Conservation (phyloP, 2,113 vertebrate genomes). For the Montifringilla adamsi region DNA sequence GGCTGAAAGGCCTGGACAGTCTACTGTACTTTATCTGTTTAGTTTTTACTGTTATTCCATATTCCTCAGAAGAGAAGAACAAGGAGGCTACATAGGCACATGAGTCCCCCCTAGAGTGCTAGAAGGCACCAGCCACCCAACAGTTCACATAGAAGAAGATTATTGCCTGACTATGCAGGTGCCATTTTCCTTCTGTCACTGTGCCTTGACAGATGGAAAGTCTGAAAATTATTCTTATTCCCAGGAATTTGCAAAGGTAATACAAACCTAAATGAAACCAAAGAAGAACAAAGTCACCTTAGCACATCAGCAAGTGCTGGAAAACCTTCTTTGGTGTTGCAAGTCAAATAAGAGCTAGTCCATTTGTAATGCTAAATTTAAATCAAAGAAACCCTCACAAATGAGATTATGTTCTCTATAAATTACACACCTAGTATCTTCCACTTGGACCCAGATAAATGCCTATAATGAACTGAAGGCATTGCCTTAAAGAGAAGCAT, state of each 20-base stretch:
- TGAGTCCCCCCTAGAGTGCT: background rate
- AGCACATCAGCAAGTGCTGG: background rate
- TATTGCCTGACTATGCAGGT: background rate
- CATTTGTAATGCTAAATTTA: background rate
- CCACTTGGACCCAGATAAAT: background rate
- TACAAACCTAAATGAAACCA: background rate
- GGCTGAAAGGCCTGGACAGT: background rate
- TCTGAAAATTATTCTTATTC: background rate
- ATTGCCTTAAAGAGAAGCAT: background rate
- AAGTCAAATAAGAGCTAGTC: background rate
- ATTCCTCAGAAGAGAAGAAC: background rate
- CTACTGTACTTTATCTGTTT: background rate
- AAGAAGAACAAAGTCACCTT: background rate
- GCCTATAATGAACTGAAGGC: background rate
- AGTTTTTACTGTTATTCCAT: background rate
- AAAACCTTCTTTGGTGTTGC: background rate
- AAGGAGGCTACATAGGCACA: background rate
- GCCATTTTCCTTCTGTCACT: background rate
- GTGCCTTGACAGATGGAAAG: background rate
- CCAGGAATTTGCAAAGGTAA: background rate
- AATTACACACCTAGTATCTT: background rate
- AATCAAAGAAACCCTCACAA: background rate
- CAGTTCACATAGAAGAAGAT: background rate
- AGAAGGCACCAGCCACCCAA: background rate
- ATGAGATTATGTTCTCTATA: background rate